Conservation (phyloP, 2,888 invertebrate genomes). For the Sisyra terminalis region DNA sequence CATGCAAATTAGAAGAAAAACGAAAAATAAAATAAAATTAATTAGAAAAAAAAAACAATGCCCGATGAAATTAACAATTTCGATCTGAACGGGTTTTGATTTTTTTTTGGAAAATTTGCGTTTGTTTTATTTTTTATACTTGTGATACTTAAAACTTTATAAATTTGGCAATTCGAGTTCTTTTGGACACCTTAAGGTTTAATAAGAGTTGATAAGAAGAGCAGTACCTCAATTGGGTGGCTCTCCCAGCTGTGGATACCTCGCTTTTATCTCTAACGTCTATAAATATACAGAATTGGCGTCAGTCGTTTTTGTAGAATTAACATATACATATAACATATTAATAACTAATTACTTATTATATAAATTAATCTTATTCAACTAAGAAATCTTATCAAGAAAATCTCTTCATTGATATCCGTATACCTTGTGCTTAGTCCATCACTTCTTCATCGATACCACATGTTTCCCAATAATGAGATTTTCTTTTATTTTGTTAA, state of each 20-base stretch:
- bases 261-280: slow-evolving; percentile 43
- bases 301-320: slow-evolving; percentile 5
- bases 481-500: no score
- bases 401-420: no score
- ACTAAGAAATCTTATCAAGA: no score
- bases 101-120: neutral
- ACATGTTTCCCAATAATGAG: no score
- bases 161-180: neutral
- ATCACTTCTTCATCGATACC: no score
- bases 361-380: no score
- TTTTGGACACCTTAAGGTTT: neutral
- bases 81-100: slow-evolving; percentile 5
- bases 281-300: slow-evolving; percentile 36
- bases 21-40: no score
- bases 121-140: neutral
- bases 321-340: neutral
- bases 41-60: no score
- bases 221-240: slow-evolving; percentile 36
- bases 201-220: slow-evolving; percentile 10
- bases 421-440: no score
- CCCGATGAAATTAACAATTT: neutral
- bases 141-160: neutral
- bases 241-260: slow-evolving; percentile 40
- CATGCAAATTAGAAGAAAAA: slow-evolving; percentile 1
- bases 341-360: neutral